These are phyloP conservation scores for Vesta saturnalis DNA, from an alignment of 2,888 invertebrate genomes.

Conservation along the genomic window DNA sequence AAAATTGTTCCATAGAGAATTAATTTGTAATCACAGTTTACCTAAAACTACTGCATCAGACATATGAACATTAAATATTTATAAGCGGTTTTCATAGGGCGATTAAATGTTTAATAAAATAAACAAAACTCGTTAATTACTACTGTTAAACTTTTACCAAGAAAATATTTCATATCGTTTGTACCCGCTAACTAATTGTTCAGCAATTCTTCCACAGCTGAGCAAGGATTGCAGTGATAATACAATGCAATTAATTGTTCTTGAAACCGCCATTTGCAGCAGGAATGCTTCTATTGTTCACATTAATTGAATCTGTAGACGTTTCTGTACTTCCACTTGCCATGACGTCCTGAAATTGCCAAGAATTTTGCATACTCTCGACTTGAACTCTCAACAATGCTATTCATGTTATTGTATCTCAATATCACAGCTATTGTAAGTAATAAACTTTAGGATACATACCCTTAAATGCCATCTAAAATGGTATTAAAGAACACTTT, in stretches of 20 bases:
- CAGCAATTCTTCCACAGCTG: slow-evolving; percentile 30
- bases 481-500: slow-evolving; percentile 4
- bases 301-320: slow-evolving; percentile 55
- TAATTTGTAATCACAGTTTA: too few relatives aligned
- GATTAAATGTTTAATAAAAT: too few relatives aligned
- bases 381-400: slow-evolving; percentile 11
- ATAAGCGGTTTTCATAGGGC: too few relatives aligned
- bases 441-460: not conserved
- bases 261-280: slow-evolving; percentile 56
- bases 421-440: slow-evolving; percentile 4
- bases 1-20: too few relatives aligned
- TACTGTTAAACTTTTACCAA: not conserved
- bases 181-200: slow-evolving; percentile 24
- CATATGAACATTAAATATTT: too few relatives aligned
- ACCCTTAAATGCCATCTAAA: not conserved
- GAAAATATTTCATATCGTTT: slow-evolving; percentile 26
- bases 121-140: too few relatives aligned
- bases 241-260: slow-evolving; percentile 50
- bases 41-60: too few relatives aligned
- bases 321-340: slow-evolving; percentile 32
- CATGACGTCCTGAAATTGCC: slow-evolving; percentile 28
- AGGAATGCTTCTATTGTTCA: slow-evolving; percentile 57
- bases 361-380: slow-evolving; percentile 32
- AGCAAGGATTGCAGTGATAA: slow-evolving; percentile 37
- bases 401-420: slow-evolving; percentile 12